Base-by-base conservation (phyloP, 2,888 invertebrate genomes). In the Endotricha flammealis region DNA sequence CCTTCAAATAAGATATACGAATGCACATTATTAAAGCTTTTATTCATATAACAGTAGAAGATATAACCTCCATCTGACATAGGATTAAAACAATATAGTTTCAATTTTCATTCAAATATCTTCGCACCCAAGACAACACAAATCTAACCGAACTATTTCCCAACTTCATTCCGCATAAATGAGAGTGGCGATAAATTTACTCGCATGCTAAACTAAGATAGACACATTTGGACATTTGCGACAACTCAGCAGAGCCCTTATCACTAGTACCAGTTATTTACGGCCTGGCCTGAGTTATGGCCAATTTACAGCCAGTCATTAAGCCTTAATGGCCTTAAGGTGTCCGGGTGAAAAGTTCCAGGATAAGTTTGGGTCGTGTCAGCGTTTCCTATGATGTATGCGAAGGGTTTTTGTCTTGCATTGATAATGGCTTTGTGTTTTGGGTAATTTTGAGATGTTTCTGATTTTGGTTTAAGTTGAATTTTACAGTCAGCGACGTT, bases 271-370 rank as follows among this genome's bases (percentile, higher is more conserved):
- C 67, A 53, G 81, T 85, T 86, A 86, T 86, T 85, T 86, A 86
- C 75, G 74, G 69, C 68, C 59, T 48, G 52, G 59, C 55, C 78
- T 83, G 85, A 86, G 69, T 85, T 86, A 85, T 81, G 81, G 85
- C 83, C 85, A 83, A 86, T 86, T 85, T 83, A 78, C 85, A 83
- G 79, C 64, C 77, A 83, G 83, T 83, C 86, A 85, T 86, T 86
- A 86, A 76, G 72, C 69, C 75, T 75, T 83, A 85, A 83, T 82
- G 83, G 80, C 77, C 76, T 67, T 52, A 80, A 85, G 83, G 85
- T 85, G 85, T 78, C 79, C 72, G 77, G 70, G 53, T 61, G 64
- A 63, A 77, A 82, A 83, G 78, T 76, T 74, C 66, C 64, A 56
- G 71, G 74, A 70, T 73, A 72, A 74, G 71, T 76, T 78, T 58